A percentile compares a stretch with the other conserved stretches of the same genome.
These are phyloP conservation scores for Gallinago nigripennis DNA, from an alignment of 2,797 vertebrate genomes.

Conservation along the genomic window DNA sequence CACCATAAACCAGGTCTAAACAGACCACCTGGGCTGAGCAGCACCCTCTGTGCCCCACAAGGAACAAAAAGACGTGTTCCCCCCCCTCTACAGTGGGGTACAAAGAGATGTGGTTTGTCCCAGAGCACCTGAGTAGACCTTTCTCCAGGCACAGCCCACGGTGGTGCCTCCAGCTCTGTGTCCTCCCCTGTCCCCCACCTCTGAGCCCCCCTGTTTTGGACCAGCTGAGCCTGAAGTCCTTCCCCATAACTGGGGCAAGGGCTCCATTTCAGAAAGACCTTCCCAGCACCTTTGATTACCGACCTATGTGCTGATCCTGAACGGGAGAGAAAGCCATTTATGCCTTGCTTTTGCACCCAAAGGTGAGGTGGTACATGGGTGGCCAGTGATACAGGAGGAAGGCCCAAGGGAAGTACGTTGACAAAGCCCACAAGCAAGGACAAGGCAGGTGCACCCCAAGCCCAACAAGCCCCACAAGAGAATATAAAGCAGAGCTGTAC, in stretches of 20 bases:
- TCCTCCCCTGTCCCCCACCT: background rate
- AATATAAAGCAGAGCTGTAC: background rate
- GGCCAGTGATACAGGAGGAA: background rate
- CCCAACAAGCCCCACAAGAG: background rate
- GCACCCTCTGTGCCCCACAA: accelerated
- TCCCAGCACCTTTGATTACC: background rate
- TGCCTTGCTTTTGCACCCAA: background rate
- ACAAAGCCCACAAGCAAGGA: accelerated
- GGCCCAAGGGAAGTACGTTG: accelerated
- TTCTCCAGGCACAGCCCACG: background rate
- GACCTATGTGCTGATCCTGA: background rate
- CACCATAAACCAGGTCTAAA: background rate
- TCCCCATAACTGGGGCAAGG: background rate
- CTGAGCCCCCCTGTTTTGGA: accelerated
- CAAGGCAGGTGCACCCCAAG: background rate
- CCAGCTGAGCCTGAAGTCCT: background rate
- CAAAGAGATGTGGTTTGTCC: background rate
- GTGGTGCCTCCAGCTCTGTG: background rate
- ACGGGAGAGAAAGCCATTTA: background rate
- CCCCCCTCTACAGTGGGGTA: accelerated
- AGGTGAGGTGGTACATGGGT: background rate
- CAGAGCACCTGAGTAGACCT: background rate
- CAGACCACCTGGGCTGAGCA: background rate
- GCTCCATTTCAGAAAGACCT: background rate
- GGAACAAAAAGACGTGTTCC: accelerated